These are phyloP conservation scores for Sorex maritimensis DNA, from an alignment of 2,797 vertebrate genomes.

Conservation along the genomic window DNA sequence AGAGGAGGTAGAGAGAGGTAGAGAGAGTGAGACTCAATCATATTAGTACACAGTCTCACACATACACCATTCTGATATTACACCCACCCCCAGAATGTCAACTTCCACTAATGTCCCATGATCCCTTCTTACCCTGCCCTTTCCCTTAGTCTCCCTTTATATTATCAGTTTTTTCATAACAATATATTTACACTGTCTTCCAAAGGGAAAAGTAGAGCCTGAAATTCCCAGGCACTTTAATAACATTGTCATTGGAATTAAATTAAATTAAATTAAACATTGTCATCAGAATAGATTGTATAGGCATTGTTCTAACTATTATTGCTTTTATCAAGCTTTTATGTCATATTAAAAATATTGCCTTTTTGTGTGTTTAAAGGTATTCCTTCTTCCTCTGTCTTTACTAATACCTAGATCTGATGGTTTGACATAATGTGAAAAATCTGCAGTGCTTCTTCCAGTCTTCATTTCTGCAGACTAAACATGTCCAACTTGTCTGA, in stretches of 20 bases:
- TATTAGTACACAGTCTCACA: neutral
- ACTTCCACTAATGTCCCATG: too few relatives aligned
- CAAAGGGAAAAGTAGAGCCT: neutral
- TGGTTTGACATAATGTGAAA: slow-evolving; percentile 18
- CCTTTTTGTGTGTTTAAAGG: slow-evolving; percentile 26
- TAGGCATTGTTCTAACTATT: neutral
- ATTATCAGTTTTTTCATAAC: too few relatives aligned
- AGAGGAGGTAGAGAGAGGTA: too few relatives aligned
- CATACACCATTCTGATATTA: too few relatives aligned
- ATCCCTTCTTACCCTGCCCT: too few relatives aligned
- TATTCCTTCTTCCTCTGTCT: slow-evolving; percentile 18
- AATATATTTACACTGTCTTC: neutral
- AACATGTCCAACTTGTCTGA: slow-evolving; percentile 51
- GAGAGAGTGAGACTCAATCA: neutral
- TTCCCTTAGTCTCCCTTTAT: too few relatives aligned
- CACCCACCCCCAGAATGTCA: too few relatives aligned
- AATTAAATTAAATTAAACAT: neutral
- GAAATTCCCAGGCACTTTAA: neutral
- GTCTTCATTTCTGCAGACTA: slow-evolving; percentile 69
- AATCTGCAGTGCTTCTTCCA: neutral
- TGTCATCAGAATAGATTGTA: neutral
- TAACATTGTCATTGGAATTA: neutral
- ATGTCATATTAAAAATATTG: slow-evolving; percentile 6
- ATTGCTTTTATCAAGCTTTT: slow-evolving; percentile 24
- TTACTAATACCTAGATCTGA: slow-evolving; percentile 33